Conservation (phyloP, 2,888 invertebrate species). For the Coelogynopora nodosa region DNA sequence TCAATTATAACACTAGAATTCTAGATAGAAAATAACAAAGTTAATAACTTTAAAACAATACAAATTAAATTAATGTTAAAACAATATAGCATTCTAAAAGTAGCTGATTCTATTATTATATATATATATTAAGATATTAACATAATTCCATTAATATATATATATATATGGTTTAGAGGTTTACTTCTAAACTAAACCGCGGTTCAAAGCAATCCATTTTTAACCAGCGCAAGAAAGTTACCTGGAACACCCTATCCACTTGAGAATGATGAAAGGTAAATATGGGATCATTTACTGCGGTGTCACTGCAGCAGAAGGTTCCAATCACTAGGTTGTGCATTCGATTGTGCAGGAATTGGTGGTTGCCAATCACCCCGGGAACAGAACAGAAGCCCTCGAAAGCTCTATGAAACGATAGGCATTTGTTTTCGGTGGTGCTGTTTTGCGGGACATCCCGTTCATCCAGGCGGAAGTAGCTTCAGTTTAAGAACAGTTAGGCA, state of each 20-base stretch:
- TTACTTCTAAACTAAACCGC: no score
- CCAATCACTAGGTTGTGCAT: conserved; percentile 39
- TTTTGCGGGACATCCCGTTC: neutral
- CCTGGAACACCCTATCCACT: neutral
- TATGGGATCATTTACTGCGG: conserved; percentile 39
- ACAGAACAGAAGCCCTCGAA: conserved; percentile 27
- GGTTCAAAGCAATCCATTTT: no score
- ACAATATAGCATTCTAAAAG: neutral
- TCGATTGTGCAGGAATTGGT: conserved; percentile 33
- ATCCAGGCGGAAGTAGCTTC: conserved; percentile 17
- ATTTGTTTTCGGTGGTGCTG: neutral
- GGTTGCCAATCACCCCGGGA: neutral
- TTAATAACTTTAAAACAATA: no score
- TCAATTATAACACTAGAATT: no score
- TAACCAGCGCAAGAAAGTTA: no score
- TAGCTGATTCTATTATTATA: no score
- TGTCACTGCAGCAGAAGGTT: conserved; percentile 43
- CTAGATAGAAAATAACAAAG: no score
- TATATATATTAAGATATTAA: no score
- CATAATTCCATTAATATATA: no score
- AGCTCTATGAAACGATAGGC: conserved; percentile 38
- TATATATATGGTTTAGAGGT: no score
- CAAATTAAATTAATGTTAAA: neutral
- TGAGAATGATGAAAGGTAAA: conserved; percentile 42
- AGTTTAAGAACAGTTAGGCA: no score